Percentiles rank a stretch among this genome's conserved stretches.
phyloP scores from a whole-genome alignment of 2,797 vertebrate genomes.

The Oceanodroma leucorhoa region DNA sequence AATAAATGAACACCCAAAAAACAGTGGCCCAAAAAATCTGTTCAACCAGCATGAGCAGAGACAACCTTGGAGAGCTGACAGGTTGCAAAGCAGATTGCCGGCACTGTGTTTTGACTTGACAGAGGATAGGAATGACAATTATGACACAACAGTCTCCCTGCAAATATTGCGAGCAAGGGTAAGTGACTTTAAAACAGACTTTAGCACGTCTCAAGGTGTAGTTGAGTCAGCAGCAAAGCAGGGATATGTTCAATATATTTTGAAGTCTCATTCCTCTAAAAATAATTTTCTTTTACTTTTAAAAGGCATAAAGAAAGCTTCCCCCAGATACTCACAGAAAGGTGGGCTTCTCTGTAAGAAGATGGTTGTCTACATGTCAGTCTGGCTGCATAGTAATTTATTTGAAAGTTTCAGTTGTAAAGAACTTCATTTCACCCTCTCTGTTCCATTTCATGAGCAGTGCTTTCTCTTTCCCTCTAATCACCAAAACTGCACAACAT shows the following conservation, averaged over 20 bases:
- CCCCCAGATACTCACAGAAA: background rate
- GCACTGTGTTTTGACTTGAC: conserved; percentile 11
- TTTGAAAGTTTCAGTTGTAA: background rate
- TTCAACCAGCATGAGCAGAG: background rate
- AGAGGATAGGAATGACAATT: background rate
- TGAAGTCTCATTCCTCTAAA: background rate
- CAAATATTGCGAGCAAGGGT: conserved; percentile 4
- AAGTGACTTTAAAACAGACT: conserved; percentile 4
- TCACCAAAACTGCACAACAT: background rate
- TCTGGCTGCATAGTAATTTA: background rate
- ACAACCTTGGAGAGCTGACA: conserved; percentile 25
- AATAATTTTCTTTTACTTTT: background rate
- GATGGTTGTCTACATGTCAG: background rate
- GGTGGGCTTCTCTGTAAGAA: background rate
- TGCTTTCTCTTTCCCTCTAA: conserved; percentile 16
- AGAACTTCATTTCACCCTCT: background rate
- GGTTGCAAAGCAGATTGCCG: conserved; percentile 12
- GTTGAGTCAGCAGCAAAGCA: background rate
- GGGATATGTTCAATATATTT: background rate
- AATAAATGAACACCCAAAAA: background rate
- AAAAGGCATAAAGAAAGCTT: background rate
- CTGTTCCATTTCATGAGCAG: background rate
- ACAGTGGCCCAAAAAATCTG: conserved; percentile 2
- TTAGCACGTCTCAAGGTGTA: background rate
- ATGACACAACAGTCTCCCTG: background rate